Base-by-base conservation (phyloP, 2,113 vertebrate species). In the Larimichthys crocea region DNA sequence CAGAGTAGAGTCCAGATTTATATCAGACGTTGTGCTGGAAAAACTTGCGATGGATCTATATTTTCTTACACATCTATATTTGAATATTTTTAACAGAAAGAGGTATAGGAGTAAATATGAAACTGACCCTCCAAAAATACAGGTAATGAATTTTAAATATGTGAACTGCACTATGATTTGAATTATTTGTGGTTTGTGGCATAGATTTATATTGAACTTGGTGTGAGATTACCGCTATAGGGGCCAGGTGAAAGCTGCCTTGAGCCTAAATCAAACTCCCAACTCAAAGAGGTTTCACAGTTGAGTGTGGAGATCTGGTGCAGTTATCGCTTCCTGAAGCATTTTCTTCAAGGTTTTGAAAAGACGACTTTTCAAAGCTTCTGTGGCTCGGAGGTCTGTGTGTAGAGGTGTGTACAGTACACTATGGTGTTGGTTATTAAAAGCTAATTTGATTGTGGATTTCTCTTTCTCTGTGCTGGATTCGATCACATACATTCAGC, bases 181-280 rank as follows among this genome's bases (percentile, higher is more conserved):
- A 12, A 75, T 49, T 42, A 20, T 59, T 15, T 59, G 8, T 9
- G 14, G 42, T 22, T 74, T 7, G 24, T 22, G 12, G 3, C 49
- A 53, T 53, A 53, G 19, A 53, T 53, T 53, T 53, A 10, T 48
- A 9, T 62, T 69, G 22, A 63, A 17, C 26, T 46, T 20, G 20
- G 29, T 61, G 50, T 53, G 29, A 76, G 60, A 60, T 46, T 22
- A 20, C 10, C 6, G 4, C 61, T 66, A 22, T 20, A 20, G 40
- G 15, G 7, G 35, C 35, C 24, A 56, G 56, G 65, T 40, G 14
- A 49, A 79, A 72, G 50, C 19, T 15, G 50, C 77, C 42, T 2
- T 57, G 35, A 65, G 26, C 35, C 61, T 24, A 57, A 79, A 79
- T 71, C 40, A 46, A 56, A 63, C 50, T 55, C 14, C n/a, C 35